Evolutionary conservation across 2,888 invertebrate species (phyloP).

Genomic region (Notodonta ziczac): DNA sequence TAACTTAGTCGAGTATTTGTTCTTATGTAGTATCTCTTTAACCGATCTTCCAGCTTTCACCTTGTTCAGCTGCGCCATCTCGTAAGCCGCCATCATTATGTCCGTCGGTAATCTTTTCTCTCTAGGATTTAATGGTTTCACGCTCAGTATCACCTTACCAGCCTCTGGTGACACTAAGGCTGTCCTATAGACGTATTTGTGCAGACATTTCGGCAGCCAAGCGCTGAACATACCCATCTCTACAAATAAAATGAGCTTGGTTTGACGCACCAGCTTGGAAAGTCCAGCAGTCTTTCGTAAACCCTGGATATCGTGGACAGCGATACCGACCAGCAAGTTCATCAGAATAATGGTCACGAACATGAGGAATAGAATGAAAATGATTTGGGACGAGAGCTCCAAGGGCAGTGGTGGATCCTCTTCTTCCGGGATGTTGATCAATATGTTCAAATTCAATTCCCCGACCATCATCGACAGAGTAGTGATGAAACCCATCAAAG

Average conservation of each 20-base stretch:
- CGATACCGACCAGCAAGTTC: constrained; percentile 94
- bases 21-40: constrained; percentile 84
- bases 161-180: constrained; percentile 92
- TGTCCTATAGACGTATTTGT: constrained; percentile 90
- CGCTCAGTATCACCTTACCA: constrained; percentile 91
- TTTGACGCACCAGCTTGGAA: constrained; percentile 92
- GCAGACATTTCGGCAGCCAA: constrained; percentile 89
- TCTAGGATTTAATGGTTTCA: constrained; percentile 92
- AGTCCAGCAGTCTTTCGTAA: constrained; percentile 93
- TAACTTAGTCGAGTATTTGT: constrained; percentile 85
- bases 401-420: constrained; percentile 89
- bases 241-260: constrained; percentile 92
- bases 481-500: constrained; percentile 92
- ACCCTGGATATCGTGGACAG: constrained; percentile 94
- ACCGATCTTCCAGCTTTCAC: constrained; percentile 87
- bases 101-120: constrained; percentile 92
- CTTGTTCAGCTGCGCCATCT: constrained; percentile 90
- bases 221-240: constrained; percentile 92
- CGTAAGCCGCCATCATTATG: constrained; percentile 91
- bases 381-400: constrained; percentile 91
- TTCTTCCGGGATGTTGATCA: constrained; percentile 88
- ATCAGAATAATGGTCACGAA: constrained; percentile 94
- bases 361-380: constrained; percentile 91
- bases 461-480: constrained; percentile 96
- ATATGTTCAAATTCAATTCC: constrained; percentile 90